These are phyloP conservation scores for Tetraneura akinire DNA, from an alignment of 1,140 invertebrate species.

Conservation along the genomic window DNA sequence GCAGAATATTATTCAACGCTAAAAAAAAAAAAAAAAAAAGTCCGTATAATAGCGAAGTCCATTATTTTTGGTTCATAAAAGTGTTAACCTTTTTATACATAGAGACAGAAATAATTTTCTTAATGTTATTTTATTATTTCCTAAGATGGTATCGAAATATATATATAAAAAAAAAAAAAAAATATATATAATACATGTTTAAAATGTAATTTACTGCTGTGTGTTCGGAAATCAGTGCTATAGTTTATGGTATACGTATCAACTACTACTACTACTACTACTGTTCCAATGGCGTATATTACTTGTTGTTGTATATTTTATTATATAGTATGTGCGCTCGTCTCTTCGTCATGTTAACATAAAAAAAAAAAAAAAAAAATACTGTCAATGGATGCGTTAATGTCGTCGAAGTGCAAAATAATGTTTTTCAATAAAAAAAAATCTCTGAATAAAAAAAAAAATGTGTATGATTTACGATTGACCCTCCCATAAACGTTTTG, in stretches of 20 bases:
- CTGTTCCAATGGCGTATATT: too few species aligned
- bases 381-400: background rate
- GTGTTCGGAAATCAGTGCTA: background rate
- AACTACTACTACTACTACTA: background rate
- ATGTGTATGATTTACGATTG: slow-evolving; percentile 49
- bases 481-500: slow-evolving; percentile 19
- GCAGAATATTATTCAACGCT: background rate
- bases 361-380: too few species aligned
- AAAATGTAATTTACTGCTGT: too few species aligned
- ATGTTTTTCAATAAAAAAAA: slow-evolving; percentile 36
- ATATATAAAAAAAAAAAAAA: background rate
- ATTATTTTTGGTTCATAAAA: slow-evolving; percentile 28
- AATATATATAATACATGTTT: background rate
- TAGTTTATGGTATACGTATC: background rate
- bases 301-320: too few species aligned
- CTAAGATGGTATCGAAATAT: background rate
- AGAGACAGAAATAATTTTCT: background rate
- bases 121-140: slow-evolving; percentile 29
- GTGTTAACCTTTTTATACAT: background rate
- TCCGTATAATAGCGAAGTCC: background rate
- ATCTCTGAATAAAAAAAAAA: slow-evolving; percentile 17
- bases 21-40: background rate
- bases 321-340: background rate
- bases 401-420: slow-evolving; percentile 36
- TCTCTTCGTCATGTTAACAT: slow-evolving; percentile 10